Evolutionary conservation across 2,797 vertebrate genomes (phyloP), one percentile per base, ranked within the genome.

Genomic region (Lateolabrax maculatus): DNA sequence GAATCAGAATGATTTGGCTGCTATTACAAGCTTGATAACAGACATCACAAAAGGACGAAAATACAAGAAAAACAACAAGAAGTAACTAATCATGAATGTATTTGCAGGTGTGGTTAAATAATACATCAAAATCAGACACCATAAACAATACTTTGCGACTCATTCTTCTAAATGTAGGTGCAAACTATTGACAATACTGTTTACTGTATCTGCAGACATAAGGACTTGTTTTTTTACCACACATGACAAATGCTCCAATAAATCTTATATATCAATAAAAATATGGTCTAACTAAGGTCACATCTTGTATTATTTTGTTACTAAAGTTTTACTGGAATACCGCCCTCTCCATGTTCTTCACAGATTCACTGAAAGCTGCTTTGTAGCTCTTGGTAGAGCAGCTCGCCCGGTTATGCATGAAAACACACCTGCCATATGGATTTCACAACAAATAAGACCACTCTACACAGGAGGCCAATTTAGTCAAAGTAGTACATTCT

Each of bases 1-100:
- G 65, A 84, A 86, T 90, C 78, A 27, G 70, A 86, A 91, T 72
- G 80, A 87, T 89, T 82, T 74, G 83, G 88, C 89, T 81, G 83
- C 88, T 83, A 80, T 83, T 86, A 88, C 84, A 84, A 83, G 87
- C 76, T 85, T 65, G 89, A 92, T 92, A 93, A 93, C 73, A 67
- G 61, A 79, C 23, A 25, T 67, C n/a, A 53, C 79, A 79, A 92
- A 90, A 84, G 72, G 87, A 89, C 77, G 80, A 79, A 82, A 83
- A 76, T 6, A 83, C 53, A 74, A 25, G 41, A 57, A 69, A 66
- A 57, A 53, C 15, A 6, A 70, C 43, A 75, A 34, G 34, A 53
- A 46, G 55, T 25, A 65, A 70, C 19, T 64, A 64, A 72, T 84
- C 77, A 74, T 71, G 55, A 53, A 81, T 77, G 31, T 23, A 37